phyloP scores from a whole-genome alignment of 2,888 invertebrate species.

The Tenthredo livida region DNA sequence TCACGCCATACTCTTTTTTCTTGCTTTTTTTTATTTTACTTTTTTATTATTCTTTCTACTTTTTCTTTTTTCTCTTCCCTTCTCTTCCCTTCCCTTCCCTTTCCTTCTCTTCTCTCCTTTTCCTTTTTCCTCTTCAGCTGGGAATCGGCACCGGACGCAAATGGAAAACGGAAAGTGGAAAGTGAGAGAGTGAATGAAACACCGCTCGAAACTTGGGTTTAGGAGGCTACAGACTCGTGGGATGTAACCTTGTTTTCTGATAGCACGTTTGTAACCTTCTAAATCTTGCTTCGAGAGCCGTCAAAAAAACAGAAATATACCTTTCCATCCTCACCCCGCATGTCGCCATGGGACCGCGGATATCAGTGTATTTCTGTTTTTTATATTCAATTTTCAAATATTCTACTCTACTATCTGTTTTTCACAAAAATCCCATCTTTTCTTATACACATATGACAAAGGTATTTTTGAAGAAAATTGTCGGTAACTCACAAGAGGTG shows the following conservation, averaged over 20 bases:
- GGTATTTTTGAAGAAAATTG: neutral
- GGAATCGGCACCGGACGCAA: slow-evolving; percentile 31
- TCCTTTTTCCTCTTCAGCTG: neutral
- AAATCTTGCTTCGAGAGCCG: slow-evolving; percentile 14
- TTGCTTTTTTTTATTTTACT: neutral
- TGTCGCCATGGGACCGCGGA: too few species aligned
- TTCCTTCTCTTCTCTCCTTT: neutral
- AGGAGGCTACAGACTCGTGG: slow-evolving; percentile 3
- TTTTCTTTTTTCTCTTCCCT: neutral
- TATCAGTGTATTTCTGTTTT: neutral
- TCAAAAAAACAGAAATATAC: slow-evolving; percentile 8
- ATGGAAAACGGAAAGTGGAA: slow-evolving; percentile 28
- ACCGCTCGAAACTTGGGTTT: slow-evolving; percentile 6
- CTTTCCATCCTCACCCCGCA: neutral
- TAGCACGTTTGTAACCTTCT: slow-evolving; percentile 15
- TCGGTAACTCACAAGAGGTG: neutral
- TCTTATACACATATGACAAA: neutral
- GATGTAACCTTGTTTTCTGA: slow-evolving; percentile 23
- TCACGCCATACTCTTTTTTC: neutral
- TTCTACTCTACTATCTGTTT: neutral
- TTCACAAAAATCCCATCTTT: neutral
- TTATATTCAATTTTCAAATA: neutral
- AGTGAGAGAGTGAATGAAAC: slow-evolving; percentile 21
- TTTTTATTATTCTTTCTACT: neutral
- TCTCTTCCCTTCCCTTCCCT: neutral